A percentile compares a stretch with the other conserved stretches of the same genome.
Conservation (phyloP, 2,113 vertebrate genomes). For the Salvelinus alpinus region DNA sequence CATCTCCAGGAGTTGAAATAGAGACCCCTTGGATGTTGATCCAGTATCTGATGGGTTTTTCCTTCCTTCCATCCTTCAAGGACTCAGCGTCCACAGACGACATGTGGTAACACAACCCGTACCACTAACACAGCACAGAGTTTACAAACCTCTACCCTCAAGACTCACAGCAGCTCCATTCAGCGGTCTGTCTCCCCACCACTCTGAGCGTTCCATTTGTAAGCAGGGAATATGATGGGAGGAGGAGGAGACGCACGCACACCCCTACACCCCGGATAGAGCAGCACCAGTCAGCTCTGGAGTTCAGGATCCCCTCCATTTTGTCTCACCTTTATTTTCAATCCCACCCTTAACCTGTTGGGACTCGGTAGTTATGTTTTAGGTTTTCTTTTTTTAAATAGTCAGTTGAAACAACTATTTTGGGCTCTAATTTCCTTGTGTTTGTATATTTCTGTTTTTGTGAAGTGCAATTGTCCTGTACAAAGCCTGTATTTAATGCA, state of each 20-base stretch:
- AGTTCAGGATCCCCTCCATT: conserved; percentile 72
- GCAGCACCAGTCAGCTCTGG: conserved; percentile 82
- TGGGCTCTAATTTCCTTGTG: conserved; percentile 95
- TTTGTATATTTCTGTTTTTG: conserved; percentile 95
- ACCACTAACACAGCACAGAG: conserved; percentile 80
- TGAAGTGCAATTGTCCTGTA: conserved; percentile 99
- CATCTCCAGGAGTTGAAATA: conserved; percentile 62
- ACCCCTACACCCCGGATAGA: conserved; percentile 72
- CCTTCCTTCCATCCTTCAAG: conserved; percentile 79
- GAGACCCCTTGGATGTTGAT: conserved; percentile 60
- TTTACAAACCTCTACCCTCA: conserved; percentile 86
- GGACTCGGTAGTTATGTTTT: background rate
- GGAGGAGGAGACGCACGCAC: conserved; percentile 76
- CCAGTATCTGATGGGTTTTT: conserved; percentile 82
- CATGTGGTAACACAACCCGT: conserved; percentile 93
- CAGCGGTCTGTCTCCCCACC: conserved; percentile 80
- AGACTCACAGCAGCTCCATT: conserved; percentile 85
- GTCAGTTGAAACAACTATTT: conserved; percentile 63
- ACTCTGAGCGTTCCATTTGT: conserved; percentile 75
- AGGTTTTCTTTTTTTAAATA: conserved; percentile 46
- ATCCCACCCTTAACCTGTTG: conserved; percentile 54
- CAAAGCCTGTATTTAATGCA: conserved; percentile 95
- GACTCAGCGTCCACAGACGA: conserved; percentile 96
- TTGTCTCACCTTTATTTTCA: conserved; percentile 69
- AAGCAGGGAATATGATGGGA: conserved; percentile 78